Evolutionary conservation across 2,113 vertebrate genomes (phyloP).

Genomic region (Silurus meridionalis): DNA sequence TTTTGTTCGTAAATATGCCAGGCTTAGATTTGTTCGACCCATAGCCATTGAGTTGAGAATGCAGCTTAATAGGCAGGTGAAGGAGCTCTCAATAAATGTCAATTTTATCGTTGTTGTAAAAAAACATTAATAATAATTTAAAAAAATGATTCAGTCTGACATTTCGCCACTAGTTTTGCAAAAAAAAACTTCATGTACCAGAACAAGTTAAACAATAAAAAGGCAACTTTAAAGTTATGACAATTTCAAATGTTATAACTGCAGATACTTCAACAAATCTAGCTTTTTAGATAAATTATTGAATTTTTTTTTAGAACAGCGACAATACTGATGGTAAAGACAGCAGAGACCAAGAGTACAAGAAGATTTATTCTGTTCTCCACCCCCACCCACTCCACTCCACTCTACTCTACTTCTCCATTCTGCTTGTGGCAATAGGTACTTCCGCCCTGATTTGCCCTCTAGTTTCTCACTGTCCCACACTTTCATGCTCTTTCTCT

Average conservation of each 20-base stretch:
- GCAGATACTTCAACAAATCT: background rate
- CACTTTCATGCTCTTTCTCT: conserved; percentile 56
- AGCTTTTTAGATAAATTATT: background rate
- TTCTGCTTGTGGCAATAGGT: conserved; percentile 61
- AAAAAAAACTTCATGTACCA: background rate
- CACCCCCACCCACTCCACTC: conserved; percentile 42
- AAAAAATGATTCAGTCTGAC: background rate
- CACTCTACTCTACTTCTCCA: conserved; percentile 43
- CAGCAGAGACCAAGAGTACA: conserved; percentile 10
- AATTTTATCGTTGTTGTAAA: conserved; percentile 61
- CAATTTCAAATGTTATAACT: background rate
- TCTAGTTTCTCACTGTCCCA: conserved; percentile 69
- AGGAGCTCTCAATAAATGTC: conserved; percentile 80
- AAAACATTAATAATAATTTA: background rate
- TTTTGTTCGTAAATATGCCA: conserved; percentile 67
- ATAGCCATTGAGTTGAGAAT: conserved; percentile 74
- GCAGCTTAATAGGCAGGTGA: conserved; percentile 80
- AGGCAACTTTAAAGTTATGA: background rate
- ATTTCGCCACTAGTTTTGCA: conserved; percentile 15
- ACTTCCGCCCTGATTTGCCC: conserved; percentile 71
- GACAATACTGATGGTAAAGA: conserved; percentile 29
- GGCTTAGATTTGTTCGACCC: conserved; percentile 69
- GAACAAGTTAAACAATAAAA: background rate
- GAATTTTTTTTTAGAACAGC: background rate
- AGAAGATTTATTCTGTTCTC: conserved; percentile 47